Conservation (phyloP, 2,888 invertebrate genomes). For the Parnassius glacialis region DNA sequence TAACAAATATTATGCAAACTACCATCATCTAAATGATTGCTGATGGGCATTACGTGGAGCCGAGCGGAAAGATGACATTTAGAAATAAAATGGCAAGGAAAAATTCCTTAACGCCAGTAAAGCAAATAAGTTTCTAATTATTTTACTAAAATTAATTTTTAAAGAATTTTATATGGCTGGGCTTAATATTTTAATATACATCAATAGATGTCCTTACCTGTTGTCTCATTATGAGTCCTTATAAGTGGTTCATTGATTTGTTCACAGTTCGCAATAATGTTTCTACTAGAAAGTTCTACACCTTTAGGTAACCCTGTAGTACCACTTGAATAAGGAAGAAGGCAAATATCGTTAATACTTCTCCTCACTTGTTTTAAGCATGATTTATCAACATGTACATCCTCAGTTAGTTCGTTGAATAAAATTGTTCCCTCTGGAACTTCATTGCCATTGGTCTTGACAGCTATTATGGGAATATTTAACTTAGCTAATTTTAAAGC, state of each 20-base stretch:
- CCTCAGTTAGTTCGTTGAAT: constrained; percentile 83
- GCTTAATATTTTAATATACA: too few species aligned
- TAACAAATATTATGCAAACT: too few species aligned
- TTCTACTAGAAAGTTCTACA: constrained; percentile 84
- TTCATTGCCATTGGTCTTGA: constrained; percentile 60
- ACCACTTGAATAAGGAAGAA: constrained; percentile 92
- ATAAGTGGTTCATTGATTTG: constrained; percentile 60
- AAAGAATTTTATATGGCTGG: too few species aligned
- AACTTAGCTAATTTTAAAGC: constrained; percentile 73
- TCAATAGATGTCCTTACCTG: constrained; percentile 46
- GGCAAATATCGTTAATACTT: constrained; percentile 80
- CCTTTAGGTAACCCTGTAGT: constrained; percentile 93
- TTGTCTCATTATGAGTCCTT: constrained; percentile 55
- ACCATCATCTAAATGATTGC: too few species aligned
- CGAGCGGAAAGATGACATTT: too few species aligned
- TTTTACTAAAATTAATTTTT: too few species aligned
- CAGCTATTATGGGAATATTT: constrained; percentile 78
- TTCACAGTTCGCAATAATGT: constrained; percentile 76
- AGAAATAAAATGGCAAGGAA: too few species aligned
- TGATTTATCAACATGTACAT: constrained; percentile 76
- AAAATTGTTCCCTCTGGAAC: constrained; percentile 74
- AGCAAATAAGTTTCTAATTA: too few species aligned
- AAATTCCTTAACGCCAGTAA: too few species aligned
- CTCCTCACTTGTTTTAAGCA: constrained; percentile 71
- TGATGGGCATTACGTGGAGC: too few species aligned